Conservation (phyloP, 2,888 invertebrate species). For the Ennomos fuscantarius region DNA sequence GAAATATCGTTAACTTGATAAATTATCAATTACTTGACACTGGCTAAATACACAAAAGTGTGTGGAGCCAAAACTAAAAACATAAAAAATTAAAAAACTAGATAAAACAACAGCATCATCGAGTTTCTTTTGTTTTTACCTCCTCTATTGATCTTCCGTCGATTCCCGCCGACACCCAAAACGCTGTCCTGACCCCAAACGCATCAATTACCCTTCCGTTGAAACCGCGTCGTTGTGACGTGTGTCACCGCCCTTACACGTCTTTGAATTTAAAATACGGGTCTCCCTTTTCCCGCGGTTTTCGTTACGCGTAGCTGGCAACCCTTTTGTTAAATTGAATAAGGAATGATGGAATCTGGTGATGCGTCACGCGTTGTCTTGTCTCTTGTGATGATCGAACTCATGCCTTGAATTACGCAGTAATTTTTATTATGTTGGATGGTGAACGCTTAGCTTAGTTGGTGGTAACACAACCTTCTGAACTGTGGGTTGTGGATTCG, state of each 20-base stretch:
- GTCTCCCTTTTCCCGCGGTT: slow-evolving; percentile 55
- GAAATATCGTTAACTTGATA: too few relatives aligned
- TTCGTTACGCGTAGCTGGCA: slow-evolving; percentile 76
- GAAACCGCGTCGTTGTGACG: slow-evolving; percentile 65
- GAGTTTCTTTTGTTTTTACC: background rate
- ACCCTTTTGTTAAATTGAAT: slow-evolving; percentile 81
- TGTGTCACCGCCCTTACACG: slow-evolving; percentile 76
- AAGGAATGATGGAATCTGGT: slow-evolving; percentile 54
- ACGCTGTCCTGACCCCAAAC: slow-evolving; percentile 63
- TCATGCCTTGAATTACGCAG: too few relatives aligned
- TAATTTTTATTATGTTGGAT: too few relatives aligned
- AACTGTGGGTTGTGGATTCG: too few relatives aligned
- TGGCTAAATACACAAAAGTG: too few relatives aligned
- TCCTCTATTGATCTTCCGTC: slow-evolving; percentile 22
- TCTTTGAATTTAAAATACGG: slow-evolving; percentile 63
- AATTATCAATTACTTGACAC: too few relatives aligned
- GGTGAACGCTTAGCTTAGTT: too few relatives aligned
- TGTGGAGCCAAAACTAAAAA: too few relatives aligned
- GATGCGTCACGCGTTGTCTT: slow-evolving; percentile 51
- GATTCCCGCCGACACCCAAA: slow-evolving; percentile 53
- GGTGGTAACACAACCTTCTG: too few relatives aligned
- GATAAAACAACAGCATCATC: background rate
- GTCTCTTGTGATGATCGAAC: slow-evolving; percentile 35
- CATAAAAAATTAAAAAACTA: background rate
- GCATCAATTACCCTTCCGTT: slow-evolving; percentile 70